These are phyloP conservation scores for Lerema accius DNA, from an alignment of 1,140 invertebrate species.

Conservation along the genomic window DNA sequence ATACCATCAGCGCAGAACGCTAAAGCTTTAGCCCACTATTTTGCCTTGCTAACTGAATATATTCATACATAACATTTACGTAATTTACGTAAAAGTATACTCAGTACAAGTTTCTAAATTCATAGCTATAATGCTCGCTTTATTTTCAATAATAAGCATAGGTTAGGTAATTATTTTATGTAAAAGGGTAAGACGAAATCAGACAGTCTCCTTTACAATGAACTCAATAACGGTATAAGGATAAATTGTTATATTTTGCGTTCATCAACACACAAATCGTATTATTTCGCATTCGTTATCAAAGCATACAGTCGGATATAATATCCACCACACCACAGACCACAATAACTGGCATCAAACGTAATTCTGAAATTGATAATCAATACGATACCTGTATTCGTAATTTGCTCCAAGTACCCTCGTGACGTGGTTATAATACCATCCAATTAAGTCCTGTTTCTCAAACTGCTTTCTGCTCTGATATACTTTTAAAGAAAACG, in stretches of 20 bases:
- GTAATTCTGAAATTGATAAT: conserved; percentile 29
- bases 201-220: too few species aligned
- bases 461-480: conserved; percentile 15
- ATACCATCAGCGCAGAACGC: conserved; percentile 22
- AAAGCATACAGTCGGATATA: conserved; percentile 28
- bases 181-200: too few species aligned
- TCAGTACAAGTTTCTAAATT: too few species aligned
- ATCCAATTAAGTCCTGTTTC: conserved; percentile 29
- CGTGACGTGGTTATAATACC: conserved; percentile 20
- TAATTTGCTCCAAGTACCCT: conserved; percentile 23
- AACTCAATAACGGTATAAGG: too few species aligned
- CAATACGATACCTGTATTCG: conserved; percentile 20
- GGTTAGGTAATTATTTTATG: too few species aligned
- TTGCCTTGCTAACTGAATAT: conserved; percentile 25
- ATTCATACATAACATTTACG: too few species aligned
- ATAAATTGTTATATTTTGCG: neutral
- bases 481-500: conserved; percentile 19
- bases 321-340: conserved; percentile 28
- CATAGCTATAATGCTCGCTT: too few species aligned
- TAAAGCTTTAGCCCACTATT: conserved; percentile 25
- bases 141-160: too few species aligned
- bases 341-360: conserved; percentile 25
- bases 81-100: too few species aligned
- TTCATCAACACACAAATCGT: neutral
- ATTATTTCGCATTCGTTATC: conserved; percentile 10